phyloP scores from a whole-genome alignment of 1,140 invertebrate species.

The Drosophila ercepeae region DNA sequence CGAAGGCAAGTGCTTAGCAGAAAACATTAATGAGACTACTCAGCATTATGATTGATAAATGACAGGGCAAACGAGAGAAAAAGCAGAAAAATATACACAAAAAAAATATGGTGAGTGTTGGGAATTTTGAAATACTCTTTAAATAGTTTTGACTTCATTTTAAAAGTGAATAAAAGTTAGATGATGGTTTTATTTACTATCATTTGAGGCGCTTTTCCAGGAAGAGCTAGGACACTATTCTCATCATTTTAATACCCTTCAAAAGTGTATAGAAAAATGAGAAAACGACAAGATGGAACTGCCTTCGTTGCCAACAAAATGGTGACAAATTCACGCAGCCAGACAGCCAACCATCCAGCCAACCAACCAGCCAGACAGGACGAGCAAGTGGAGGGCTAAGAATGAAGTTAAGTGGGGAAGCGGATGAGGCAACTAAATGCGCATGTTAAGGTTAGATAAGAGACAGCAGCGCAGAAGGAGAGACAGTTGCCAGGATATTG shows the following conservation, averaged over 20 bases:
- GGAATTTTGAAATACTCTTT: not conserved
- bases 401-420: conserved; percentile 18
- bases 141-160: no score
- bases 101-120: no score
- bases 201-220: no score
- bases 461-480: conserved; percentile 13
- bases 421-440: conserved; percentile 53
- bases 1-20: conserved; percentile 43
- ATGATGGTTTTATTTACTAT: no score
- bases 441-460: conserved; percentile 72
- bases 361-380: conserved; percentile 2
- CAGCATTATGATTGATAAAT: conserved; percentile 77
- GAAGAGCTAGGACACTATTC: no score
- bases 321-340: conserved; percentile 67
- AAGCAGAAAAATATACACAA: not conserved
- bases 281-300: conserved; percentile 28
- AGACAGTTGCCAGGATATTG: conserved; percentile 32
- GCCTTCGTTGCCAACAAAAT: conserved; percentile 46
- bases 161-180: no score
- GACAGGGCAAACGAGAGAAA: conserved; percentile 21
- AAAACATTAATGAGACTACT: conserved; percentile 72
- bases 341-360: conserved; percentile 10
- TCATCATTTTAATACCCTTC: not conserved
- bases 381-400: not conserved
- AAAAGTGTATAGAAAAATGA: not conserved